Evolutionary conservation across 2,113 vertebrate species (phyloP), one percentile per base, ranked within the genome.

Genomic region (Antechinus stuartii): DNA sequence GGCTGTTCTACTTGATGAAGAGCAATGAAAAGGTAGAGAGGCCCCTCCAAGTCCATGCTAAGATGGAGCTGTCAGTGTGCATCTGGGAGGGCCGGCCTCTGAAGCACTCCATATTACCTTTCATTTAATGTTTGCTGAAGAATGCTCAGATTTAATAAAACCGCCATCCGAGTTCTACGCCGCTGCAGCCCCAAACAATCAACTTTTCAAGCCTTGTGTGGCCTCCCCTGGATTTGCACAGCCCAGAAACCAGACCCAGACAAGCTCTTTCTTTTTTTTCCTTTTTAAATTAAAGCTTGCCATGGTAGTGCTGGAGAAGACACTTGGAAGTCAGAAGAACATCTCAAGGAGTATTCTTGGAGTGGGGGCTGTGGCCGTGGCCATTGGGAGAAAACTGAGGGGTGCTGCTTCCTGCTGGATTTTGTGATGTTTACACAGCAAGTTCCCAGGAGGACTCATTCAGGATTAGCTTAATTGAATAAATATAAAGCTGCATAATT

Each of bases 401-500:
- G 35, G 68, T 42, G 68, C 68, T 30, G 90, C 94, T 95, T 95
- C 55, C 92, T 92, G 94, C 30, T 96, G 92, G 89, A 84, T 56
- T 54, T 25, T 35, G 68, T 76, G 91, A 91, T 97, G 95, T 96
- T 98, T 95, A 92, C 95, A 92, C 12, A 96, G 93, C 24, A 24
- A 95, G 97, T 94, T 97, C 90, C 96, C 96, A 97, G 97, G 96
- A 97, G 97, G 96, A 97, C 97, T 97, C 96, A 95, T 96, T 98
- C 97, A 98, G 97, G 95, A 97, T 98, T 97, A 98, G 92, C 92
- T 95, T 97, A 98, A 98, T 96, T 97, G 97, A 97, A 98, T 98
- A 98, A 98, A 98, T 94, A 97, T 95, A 97, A 97, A 97, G 94
- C 92, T 97, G 97, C 97, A 98, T 98, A 98, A 98, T 98, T 98